Base-by-base conservation (phyloP, 2,113 vertebrate genomes). In the Procapra przewalskii region DNA sequence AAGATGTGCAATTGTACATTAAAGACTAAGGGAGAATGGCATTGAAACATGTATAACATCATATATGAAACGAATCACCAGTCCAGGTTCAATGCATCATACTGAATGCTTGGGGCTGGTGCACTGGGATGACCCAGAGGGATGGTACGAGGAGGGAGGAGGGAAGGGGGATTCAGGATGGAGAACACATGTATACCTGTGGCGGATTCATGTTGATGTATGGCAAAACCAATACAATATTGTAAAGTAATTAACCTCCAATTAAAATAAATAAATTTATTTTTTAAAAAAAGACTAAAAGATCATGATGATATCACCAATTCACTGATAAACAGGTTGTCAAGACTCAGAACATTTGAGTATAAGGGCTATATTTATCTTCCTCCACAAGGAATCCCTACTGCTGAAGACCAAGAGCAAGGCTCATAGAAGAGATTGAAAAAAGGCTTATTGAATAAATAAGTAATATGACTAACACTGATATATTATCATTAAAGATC, bases 1-100 rank as follows among this genome's bases (percentile, higher is more conserved):
- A 89, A 97, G 50, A 81, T 25, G 10, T 75, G 45, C 1, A 80
- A 89, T 54, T 75, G 60, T 36, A 94, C 25, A 89, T 79, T 84
- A 94, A 88, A 95, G 48, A 87, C 13, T 71, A 86, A 64, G 57
- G 25, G 25, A 27, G 57, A 59, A 59, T 4, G 25, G 10, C 57
- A 27, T 12, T 59, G 25, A 59, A 59, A 59, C 25, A 59, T 29
- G 57, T 59, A 59, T 59, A 59, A 59, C 12, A 59, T 59, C 25
- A 59, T 27, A 27, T 59, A 12, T 29, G 57, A 59, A 59, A 27
- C 0, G 10, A 59, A 12, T 59, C 4, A 0, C 10, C 57, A 59
- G 25, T 27, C 57, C 10, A 59, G 10, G 25, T 29, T 12, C 57
- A 5, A 29, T 59, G 10, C 57, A 59, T 12, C 25, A 59, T 59